Base-by-base conservation (phyloP, 2,797 vertebrate species). In the Remorina albescens region DNA sequence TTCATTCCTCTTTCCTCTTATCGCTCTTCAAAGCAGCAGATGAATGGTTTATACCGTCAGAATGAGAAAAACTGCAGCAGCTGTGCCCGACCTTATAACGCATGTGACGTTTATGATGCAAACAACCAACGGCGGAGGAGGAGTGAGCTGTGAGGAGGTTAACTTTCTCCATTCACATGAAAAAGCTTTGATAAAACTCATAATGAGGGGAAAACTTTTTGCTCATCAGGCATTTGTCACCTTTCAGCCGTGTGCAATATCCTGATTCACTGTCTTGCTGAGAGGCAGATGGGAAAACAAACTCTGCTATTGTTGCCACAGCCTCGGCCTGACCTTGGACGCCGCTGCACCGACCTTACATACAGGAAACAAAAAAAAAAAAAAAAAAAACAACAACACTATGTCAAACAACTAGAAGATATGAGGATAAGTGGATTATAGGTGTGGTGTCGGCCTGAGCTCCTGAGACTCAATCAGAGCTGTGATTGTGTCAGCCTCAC, bases 251-350 rank as follows among this genome's bases (percentile, higher is more conserved):
- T n/a, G n/a, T 9, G 18, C 37, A 37, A 37, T 28, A 23, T 2
- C 1, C 53, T 46, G 2, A n/a, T 34, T 12, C 2, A 6, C 10
- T 44, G 23, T 32, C 3, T 46, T 21, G 4, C 19, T 12, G 4
- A 32, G 46, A 37, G 25, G 16, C 9, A 5, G 7, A 28, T 2
- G 12, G 21, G n/a, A 47, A 37, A 18, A 37, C 8, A 3, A 13
- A 21, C 69, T 26, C 18, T 41, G 30, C 61, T 78, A 42, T 28
- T 75, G 82, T 83, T 84, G 75, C 75, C 74, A 63, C 63, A 55
- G 75, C 67, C 66, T 39, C 1, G 10, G 3, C 25, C 57, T 10
- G 85, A 84, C 91, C 87, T 84, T 72, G 82, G 67, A 72, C 28
- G 18, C 66, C 56, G 2, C 70, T 19, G 34, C 13, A 44, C 62